Evolutionary conservation across 2,797 vertebrate species (phyloP), one percentile per base, ranked within the genome.

Genomic region (Pseudochirops corinnae): DNA sequence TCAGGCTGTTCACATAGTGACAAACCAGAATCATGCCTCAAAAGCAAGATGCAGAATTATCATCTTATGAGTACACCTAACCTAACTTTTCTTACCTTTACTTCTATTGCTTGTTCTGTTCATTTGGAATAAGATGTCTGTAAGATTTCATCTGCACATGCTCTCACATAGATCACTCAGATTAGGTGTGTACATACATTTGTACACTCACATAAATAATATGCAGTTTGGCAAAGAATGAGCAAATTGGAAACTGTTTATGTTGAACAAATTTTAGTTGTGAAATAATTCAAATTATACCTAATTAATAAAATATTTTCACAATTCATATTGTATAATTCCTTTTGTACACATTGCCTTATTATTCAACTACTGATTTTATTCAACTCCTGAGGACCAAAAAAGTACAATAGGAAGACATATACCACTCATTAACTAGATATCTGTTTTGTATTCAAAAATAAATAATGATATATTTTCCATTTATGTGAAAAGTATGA

Each of bases 1-100:
- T 97, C 96, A 91, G 96, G 97, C 95, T 96, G 94, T 96, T 97
- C 91, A 0, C 94, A 92, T 93, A 96, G 26, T 97, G 94, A 96
- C 90, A 91, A 53, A 96, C 91, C 93, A 97, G 96, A 93, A 96
- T 95, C 95, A 93, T 87, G 96, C 96, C 96, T 94, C 87, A 60
- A 96, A 97, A 98, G 96, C 93, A 96, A 97, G 97, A 96, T 62
- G 93, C 28, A 93, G 87, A 91, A 95, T 56, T 93, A 90, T 39
- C 0, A 4, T 93, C 91, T 96, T 93, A 95, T 94, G 74, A 57
- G 5, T 91, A 24, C 58, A 93, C 28, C 31, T 28, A 95, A 31
- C 91, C 93, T 94, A 94, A 56, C 55, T 55, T 11, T 1, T 9
- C 21, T 46, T 90, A 93, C 92, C 13, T 0, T 91, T 94, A 56